Evolutionary conservation across 2,888 invertebrate species (phyloP).

Genomic region (Fragum sueziense): DNA sequence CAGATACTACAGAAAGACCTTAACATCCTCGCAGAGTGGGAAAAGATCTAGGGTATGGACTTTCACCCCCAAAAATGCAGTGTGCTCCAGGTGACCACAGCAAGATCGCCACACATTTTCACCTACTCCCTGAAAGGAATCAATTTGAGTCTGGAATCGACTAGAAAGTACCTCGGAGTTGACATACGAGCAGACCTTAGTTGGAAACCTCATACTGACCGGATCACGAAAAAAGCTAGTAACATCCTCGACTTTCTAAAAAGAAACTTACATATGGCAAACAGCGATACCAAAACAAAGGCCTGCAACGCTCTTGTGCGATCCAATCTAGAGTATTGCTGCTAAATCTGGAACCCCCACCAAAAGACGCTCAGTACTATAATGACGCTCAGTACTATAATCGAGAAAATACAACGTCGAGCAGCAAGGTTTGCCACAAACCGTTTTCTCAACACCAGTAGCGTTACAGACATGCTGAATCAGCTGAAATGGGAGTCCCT

Average conservation of each 20-base stretch:
- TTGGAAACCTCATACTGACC: slow-evolving; percentile 28
- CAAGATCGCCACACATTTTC: not conserved
- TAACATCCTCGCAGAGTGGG: slow-evolving; percentile 18
- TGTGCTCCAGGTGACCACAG: slow-evolving; percentile 28
- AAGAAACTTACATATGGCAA: not conserved
- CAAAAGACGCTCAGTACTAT: no score
- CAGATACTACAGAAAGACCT: not conserved
- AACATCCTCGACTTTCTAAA: slow-evolving; percentile 21
- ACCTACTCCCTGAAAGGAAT: slow-evolving; percentile 19
- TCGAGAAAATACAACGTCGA: slow-evolving; percentile 21
- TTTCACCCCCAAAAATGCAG: slow-evolving; percentile 42
- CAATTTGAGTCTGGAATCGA: not conserved
- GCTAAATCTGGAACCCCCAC: slow-evolving; percentile 2
- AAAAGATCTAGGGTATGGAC: slow-evolving; percentile 16
- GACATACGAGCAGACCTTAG: slow-evolving; percentile 22
- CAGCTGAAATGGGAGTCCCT: slow-evolving; percentile 2
- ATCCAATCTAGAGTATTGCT: slow-evolving; percentile 25
- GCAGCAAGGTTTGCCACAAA: slow-evolving; percentile 10
- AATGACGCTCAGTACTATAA: slow-evolving; percentile 2
- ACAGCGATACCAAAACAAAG: slow-evolving; percentile 15
- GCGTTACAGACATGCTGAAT: slow-evolving; percentile 11
- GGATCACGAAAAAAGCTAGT: slow-evolving; percentile 23
- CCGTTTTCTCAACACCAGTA: not conserved
- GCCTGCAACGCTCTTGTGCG: slow-evolving; percentile 15
- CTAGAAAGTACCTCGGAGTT: slow-evolving; percentile 30